These are phyloP conservation scores for Gila robusta DNA, from an alignment of 2,797 vertebrate species.

Conservation along the genomic window DNA sequence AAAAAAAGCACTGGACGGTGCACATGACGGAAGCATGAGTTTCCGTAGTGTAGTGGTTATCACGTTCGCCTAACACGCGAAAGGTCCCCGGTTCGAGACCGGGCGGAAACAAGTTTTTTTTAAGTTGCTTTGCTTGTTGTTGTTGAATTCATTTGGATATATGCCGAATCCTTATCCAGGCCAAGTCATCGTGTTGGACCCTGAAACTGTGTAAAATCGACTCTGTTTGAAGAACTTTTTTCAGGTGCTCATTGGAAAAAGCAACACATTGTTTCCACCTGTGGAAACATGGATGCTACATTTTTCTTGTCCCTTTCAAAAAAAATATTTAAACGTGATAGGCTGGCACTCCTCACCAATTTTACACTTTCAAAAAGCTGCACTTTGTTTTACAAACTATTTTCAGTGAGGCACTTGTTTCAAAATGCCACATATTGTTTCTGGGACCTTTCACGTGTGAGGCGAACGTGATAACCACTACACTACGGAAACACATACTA, in stretches of 20 bases:
- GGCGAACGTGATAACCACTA: conserved; percentile 10
- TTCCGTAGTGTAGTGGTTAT: conserved; percentile 16
- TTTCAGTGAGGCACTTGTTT: not conserved
- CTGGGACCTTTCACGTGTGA: not conserved
- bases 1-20: no score
- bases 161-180: not conserved
- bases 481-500: not conserved
- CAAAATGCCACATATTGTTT: not conserved
- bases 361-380: not conserved
- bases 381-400: not conserved
- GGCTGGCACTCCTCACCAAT: not conserved
- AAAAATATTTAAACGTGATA: not conserved
- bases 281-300: not conserved
- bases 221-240: not conserved
- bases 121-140: not conserved
- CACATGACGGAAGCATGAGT: no score
- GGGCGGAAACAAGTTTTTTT: not conserved
- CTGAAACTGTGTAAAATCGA: not conserved
- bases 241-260: not conserved
- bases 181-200: not conserved
- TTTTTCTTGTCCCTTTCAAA: not conserved
- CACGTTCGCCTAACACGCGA: conserved; percentile 19
- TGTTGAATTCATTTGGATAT: not conserved
- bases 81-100: conserved; percentile 23
- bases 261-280: not conserved